Evolutionary conservation across 2,797 vertebrate genomes (phyloP).

Genomic region (Sebastes goodei): DNA sequence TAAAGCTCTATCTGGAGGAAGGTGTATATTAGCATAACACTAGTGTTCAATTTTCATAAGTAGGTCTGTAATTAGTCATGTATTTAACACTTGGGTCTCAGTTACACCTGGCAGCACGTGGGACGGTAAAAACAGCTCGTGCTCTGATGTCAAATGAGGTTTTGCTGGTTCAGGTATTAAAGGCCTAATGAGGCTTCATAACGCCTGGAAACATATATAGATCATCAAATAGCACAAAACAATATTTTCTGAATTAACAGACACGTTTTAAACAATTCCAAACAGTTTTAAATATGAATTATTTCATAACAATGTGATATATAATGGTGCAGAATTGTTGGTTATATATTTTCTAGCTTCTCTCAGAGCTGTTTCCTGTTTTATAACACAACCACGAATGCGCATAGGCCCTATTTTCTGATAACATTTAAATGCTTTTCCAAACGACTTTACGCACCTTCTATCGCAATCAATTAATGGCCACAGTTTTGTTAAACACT

Average conservation of each 20-base stretch:
- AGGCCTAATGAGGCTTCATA: slow-evolving; percentile 9
- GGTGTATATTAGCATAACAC: slow-evolving; percentile 97
- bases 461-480: slow-evolving; percentile 39
- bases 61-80: slow-evolving; percentile 94
- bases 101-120: slow-evolving; percentile 58
- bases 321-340: background rate
- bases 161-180: slow-evolving; percentile 7
- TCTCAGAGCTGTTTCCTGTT: background rate
- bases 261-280: background rate
- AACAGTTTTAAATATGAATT: background rate
- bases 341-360: background rate
- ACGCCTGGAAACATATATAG: background rate
- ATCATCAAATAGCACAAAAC: background rate
- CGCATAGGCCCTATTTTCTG: background rate
- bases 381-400: background rate
- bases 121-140: slow-evolving; percentile 35
- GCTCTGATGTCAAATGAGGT: slow-evolving; percentile 20
- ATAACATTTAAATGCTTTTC: slow-evolving; percentile 14
- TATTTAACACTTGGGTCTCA: slow-evolving; percentile 92
- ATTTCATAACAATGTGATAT: background rate
- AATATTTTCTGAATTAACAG: background rate
- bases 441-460: slow-evolving; percentile 24
- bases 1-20: slow-evolving; percentile 93
- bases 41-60: slow-evolving; percentile 98
- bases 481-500: slow-evolving; percentile 41